These are phyloP conservation scores for Xenops minutus DNA, from an alignment of 2,797 vertebrate species.

Conservation along the genomic window DNA sequence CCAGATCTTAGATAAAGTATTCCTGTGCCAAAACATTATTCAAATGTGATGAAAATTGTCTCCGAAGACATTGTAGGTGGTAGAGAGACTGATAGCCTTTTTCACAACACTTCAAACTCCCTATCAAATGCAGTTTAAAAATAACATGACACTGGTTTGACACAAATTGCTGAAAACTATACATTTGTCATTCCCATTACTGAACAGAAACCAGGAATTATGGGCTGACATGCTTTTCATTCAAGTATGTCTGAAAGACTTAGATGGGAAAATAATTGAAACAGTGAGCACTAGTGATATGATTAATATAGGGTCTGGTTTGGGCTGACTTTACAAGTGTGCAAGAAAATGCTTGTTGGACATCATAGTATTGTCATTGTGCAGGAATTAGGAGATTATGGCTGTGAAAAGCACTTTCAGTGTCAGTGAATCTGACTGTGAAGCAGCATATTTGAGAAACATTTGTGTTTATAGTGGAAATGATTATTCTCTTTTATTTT, in stretches of 20 bases:
- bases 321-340: neutral
- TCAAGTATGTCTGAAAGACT: neutral
- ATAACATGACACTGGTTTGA: conserved; percentile 35
- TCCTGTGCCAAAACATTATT: conserved; percentile 31
- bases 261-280: conserved; percentile 44
- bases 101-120: conserved; percentile 46
- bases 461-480: neutral
- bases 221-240: neutral
- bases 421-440: neutral
- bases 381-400: neutral
- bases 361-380: neutral
- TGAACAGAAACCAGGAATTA: conserved; percentile 42
- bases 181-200: conserved; percentile 6
- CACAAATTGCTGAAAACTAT: conserved; percentile 37
- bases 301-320: neutral
- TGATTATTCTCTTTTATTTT: neutral
- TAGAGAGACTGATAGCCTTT: conserved; percentile 27
- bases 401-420: neutral
- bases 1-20: neutral
- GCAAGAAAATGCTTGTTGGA: neutral
- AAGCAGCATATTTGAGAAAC: neutral
- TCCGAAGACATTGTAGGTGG: conserved; percentile 1
- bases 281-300: neutral
- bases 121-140: conserved; percentile 31
- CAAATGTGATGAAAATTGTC: conserved; percentile 50